Conservation (phyloP, 1,140 invertebrate genomes). For the Drosophila prosaltans region DNA sequence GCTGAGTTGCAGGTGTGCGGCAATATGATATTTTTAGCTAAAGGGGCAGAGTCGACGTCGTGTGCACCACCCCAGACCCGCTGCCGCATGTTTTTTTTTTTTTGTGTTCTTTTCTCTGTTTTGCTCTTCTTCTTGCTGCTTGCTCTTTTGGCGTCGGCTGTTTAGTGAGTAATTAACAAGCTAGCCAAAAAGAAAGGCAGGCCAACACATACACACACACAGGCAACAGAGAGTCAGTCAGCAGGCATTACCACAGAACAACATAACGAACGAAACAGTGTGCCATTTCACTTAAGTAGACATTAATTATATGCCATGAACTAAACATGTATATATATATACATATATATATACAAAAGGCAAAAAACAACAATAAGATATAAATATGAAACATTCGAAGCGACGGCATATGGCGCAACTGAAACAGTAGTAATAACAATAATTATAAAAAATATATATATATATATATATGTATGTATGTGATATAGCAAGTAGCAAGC, state of each 20-base stretch:
- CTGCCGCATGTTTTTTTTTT: conserved; percentile 17
- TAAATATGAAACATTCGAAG: conserved; percentile 7
- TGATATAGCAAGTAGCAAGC: conserved; percentile 47
- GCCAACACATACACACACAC: conserved; percentile 12
- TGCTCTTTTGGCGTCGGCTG: conserved; percentile 39
- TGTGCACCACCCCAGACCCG: conserved; percentile 70
- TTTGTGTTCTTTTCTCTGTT: conserved; percentile 7
- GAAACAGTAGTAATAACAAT: conserved; percentile 59
- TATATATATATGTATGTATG: conserved; percentile 19
- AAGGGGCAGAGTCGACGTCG: conserved; percentile 17
- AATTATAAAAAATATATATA: conserved; percentile 51
- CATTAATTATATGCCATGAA: conserved; percentile 71
- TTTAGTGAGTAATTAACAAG: conserved; percentile 79
- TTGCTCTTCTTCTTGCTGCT: conserved; percentile 12
- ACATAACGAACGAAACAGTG: conserved; percentile 39
- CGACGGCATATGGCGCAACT: conserved; percentile 8
- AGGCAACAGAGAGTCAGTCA: neutral
- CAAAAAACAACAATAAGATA: conserved; percentile 22
- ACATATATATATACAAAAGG: conserved; percentile 15
- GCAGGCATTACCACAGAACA: conserved; percentile 25
- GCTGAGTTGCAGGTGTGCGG: conserved; percentile 67
- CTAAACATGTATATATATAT: conserved; percentile 22
- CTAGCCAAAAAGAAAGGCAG: conserved; percentile 31
- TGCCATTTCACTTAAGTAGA: conserved; percentile 76
- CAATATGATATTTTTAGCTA: conserved; percentile 70